Conservation (phyloP, 2,113 vertebrate species). For the Paradoxurus hermaphroditus region DNA sequence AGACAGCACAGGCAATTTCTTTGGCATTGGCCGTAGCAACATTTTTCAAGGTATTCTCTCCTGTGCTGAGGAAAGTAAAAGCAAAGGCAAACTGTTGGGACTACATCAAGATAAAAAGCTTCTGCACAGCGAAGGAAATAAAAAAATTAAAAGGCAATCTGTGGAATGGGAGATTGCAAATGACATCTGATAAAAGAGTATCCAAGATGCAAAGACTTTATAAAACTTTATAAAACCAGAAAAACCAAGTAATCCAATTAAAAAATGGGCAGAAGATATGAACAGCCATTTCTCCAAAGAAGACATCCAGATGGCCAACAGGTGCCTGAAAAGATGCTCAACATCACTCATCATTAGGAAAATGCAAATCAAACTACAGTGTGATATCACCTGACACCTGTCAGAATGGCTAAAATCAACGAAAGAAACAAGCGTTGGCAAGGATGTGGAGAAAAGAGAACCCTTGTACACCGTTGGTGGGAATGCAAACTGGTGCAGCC, state of each 20-base stretch:
- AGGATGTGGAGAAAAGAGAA: neutral
- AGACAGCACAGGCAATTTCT: neutral
- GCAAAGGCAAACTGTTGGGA: neutral
- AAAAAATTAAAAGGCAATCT: neutral
- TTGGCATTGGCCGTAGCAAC: neutral
- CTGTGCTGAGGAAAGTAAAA: neutral
- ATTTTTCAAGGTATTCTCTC: neutral
- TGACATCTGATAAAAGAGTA: neutral
- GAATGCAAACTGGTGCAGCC: neutral
- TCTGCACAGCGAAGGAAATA: neutral
- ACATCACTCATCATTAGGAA: neutral
- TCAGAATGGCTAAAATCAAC: neutral
- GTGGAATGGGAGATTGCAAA: neutral
- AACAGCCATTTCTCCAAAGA: neutral
- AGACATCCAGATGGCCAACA: neutral
- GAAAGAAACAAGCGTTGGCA: neutral
- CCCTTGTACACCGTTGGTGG: neutral
- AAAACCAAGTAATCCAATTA: neutral
- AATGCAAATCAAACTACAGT: neutral
- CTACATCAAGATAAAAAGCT: neutral
- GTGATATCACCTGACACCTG: neutral
- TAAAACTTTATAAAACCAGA: no score
- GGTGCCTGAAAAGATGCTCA: neutral
- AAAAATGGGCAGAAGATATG: neutral
- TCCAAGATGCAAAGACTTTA: neutral